Evolutionary conservation across 2,113 vertebrate species (phyloP).

Genomic region (Notothenia coriiceps): DNA sequence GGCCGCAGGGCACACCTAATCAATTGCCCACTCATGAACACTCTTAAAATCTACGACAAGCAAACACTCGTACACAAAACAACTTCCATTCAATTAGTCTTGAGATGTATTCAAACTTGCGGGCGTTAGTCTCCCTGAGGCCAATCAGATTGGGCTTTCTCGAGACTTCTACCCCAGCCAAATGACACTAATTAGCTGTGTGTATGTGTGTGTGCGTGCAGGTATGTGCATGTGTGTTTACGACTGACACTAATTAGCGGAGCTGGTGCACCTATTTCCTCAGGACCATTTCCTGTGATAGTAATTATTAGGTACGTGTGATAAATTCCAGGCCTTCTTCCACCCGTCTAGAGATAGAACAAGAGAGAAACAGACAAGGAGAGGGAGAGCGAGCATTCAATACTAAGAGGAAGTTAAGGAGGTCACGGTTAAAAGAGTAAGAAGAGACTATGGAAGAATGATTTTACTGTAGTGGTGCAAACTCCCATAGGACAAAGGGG

Average conservation of each 20-base stretch:
- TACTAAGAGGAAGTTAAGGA: slow-evolving; percentile 40
- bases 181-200: slow-evolving; percentile 73
- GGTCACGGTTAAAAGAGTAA: slow-evolving; percentile 23
- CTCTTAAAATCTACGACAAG: slow-evolving; percentile 17
- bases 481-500: not conserved
- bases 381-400: slow-evolving; percentile 23
- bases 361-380: slow-evolving; percentile 41
- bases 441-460: slow-evolving; percentile 27
- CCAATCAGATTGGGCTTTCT: slow-evolving; percentile 64
- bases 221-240: slow-evolving; percentile 61
- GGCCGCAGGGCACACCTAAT: slow-evolving; percentile 65
- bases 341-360: slow-evolving; percentile 55
- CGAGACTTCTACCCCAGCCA: slow-evolving; percentile 41
- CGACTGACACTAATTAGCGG: slow-evolving; percentile 81
- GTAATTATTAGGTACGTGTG: slow-evolving; percentile 85
- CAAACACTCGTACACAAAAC: slow-evolving; percentile 38
- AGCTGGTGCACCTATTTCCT: slow-evolving; percentile 76
- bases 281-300: slow-evolving; percentile 80
- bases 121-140: slow-evolving; percentile 62
- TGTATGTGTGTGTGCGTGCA: slow-evolving; percentile 1
- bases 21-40: slow-evolving; percentile 60
- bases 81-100: slow-evolving; percentile 69
- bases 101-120: slow-evolving; percentile 73
- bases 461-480: slow-evolving; percentile 23
- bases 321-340: slow-evolving; percentile 81